Conservation (phyloP, 1,140 invertebrate species). For the Drosophila nebulosa region DNA sequence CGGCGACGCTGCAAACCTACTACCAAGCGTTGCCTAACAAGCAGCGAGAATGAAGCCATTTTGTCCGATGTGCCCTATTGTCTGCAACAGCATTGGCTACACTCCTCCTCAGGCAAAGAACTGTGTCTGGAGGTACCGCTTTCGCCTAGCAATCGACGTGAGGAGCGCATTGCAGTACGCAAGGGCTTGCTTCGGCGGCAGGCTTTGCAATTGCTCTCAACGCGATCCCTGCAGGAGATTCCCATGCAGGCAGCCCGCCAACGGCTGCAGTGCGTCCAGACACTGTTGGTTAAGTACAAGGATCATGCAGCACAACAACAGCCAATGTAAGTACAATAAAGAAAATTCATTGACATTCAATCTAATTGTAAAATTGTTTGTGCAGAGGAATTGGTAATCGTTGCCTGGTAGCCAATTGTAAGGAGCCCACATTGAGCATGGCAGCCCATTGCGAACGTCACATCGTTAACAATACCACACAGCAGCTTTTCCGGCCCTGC, state of each 20-base stretch:
- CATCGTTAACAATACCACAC: conserved; percentile 93
- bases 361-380: not conserved
- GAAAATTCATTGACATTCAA: not conserved
- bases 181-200: conserved; percentile 62
- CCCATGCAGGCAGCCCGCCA: conserved; percentile 59
- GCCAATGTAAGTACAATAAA: conserved; percentile 52
- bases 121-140: conserved; percentile 8
- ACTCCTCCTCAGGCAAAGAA: conserved; percentile 19
- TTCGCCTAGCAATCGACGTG: conserved; percentile 43
- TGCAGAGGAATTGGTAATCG: conserved; percentile 53
- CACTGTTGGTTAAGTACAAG: conserved; percentile 62
- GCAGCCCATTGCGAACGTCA: conserved; percentile 92
- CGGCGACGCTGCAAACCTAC: conserved; percentile 39
- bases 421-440: conserved; percentile 83
- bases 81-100: conserved; percentile 65
- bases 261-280: conserved; percentile 63
- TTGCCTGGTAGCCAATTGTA: conserved; percentile 56
- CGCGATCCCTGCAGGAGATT: conserved; percentile 53
- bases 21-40: conserved; percentile 15
- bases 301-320: conserved; percentile 53
- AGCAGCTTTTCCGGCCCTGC: conserved; percentile 93
- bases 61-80: conserved; percentile 60
- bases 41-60: conserved; percentile 41
- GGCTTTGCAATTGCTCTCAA: conserved; percentile 68
- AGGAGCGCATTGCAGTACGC: conserved; percentile 68